Evolutionary conservation across 2,888 invertebrate species (phyloP), one percentile per base, ranked within the genome.

Genomic region (Agrotis puta): DNA sequence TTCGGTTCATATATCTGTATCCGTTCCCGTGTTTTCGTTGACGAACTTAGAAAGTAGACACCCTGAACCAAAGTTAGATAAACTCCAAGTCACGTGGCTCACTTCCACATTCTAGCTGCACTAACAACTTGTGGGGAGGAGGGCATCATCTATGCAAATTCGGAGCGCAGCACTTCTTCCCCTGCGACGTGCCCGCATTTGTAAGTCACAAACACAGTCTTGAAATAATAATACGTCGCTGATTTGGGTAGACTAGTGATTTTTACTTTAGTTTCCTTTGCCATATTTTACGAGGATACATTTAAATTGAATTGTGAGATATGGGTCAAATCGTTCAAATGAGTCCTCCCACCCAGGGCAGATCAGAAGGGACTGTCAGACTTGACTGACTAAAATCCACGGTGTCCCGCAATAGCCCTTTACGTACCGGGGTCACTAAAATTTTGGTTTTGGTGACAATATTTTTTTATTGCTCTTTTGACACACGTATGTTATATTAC

Each of bases 91-190:
- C 53, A 62, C 57, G 48, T 53, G 57, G 24, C 58, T 14, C 24
- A 43, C 27, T 61, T 56, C 53, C 27, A 51, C 5, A 79, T 72
- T 27, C 59, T 47, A 14, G 43, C 5, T 33, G 20, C 33, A 43
- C 71, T 72, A 24, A 16, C 16, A 64, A 54, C 27, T 74, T 64
- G 43, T 24, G 47, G 39, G 22, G 24, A 47, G 22, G 5, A n/a
- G 0, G 33, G 22, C 66, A 79, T 74, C 66, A 50, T 63, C 39
- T 66, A 77, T 77, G 77, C 63, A 74, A 64, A 77, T 77, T 66
- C 3, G 7, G 45, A 64, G 22, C 53, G 51, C 18, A 59, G 74
- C 58, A 74, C 63, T 64, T 22, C 39, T 51, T 51, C 62, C 24
- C 50, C 9, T 0, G 59, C 4, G 66, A 64, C 74, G 79, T 79